These are phyloP conservation scores for Nudaria mundana DNA, from an alignment of 2,888 invertebrate genomes.

Conservation along the genomic window DNA sequence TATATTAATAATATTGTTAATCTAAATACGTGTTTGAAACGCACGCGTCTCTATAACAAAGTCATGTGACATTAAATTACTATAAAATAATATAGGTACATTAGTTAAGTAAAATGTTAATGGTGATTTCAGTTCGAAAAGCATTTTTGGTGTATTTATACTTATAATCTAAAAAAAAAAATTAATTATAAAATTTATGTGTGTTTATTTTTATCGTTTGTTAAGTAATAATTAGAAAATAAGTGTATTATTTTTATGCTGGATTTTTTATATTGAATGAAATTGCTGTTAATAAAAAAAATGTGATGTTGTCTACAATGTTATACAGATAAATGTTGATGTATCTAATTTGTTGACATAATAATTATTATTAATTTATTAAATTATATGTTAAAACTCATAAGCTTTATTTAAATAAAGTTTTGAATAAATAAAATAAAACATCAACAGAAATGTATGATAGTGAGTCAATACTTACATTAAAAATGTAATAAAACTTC, in stretches of 20 bases:
- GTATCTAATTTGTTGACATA: slow-evolving; percentile 70
- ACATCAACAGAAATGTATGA: slow-evolving; percentile 10
- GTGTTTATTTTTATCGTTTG: not conserved
- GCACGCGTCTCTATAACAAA: slow-evolving; percentile 65
- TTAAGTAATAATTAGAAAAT: not conserved
- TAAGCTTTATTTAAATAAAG: slow-evolving; percentile 33
- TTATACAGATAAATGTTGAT: slow-evolving; percentile 66
- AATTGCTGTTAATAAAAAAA: slow-evolving; percentile 42
- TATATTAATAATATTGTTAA: slow-evolving; percentile 44
- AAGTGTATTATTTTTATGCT: not conserved
- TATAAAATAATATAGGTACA: slow-evolving; percentile 32
- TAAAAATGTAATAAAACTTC: slow-evolving; percentile 14
- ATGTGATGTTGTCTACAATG: slow-evolving; percentile 77
- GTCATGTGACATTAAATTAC: slow-evolving; percentile 33
- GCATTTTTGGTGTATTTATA: slow-evolving; percentile 1
- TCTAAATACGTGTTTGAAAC: slow-evolving; percentile 70
- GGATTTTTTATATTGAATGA: slow-evolving; percentile 2
- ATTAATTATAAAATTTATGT: not conserved
- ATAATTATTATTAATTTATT: slow-evolving; percentile 36
- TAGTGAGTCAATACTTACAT: slow-evolving; percentile 13
- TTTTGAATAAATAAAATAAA: slow-evolving; percentile 30
- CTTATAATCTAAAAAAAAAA: too few relatives aligned
- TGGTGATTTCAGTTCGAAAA: slow-evolving; percentile 22
- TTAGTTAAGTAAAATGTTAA: slow-evolving; percentile 29
- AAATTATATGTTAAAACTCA: slow-evolving; percentile 45